Evolutionary conservation across 92 coral and sea anemone species (phyloP), one percentile per base, ranked within the genome.

Genomic region (Nematostella vectensis): DNA sequence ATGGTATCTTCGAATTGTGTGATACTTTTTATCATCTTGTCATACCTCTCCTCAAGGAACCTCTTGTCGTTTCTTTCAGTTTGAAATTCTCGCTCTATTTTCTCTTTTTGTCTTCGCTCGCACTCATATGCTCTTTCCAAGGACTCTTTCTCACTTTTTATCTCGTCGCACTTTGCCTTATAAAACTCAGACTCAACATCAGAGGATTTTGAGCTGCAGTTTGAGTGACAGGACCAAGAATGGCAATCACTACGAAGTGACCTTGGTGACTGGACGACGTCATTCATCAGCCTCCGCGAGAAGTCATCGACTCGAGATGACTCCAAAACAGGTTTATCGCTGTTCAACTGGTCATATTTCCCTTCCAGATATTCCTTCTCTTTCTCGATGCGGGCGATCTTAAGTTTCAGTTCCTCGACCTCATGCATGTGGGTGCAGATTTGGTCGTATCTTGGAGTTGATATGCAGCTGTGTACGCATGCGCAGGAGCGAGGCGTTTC

Each of bases 141-240:
- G 42, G 70, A 61, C 50, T 84, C 94, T 57, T 80, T 84, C 23
- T 84, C 88, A 25, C 74, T 77, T 27, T 63, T 80, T 23, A 75
- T 77, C 27, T 81, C 88, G 11, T 84, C 83, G n/a, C 77, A 84
- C 58, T 84, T 80, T 6, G 82, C 54, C 51, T 83, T 84, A 53
- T 64, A 84, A 52, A 79, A 80, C n/a, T 84, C 94, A 1, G 61
- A 64, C 28, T 84, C 94, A 18, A 33, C 20, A 18, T 28, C 24
- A 26, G 27, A 21, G 12, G 37, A 45, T 28, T 3, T 20, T 29
- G 62, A 29, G 25, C 31, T 30, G 9, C 19, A 1, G 11, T 52
- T 52, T 9, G 20, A 40, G 22, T 23, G 22, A 29, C 61, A 30
- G 4, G 39, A 61, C 19, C 71, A 53, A 13, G 40, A 53, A 43